Base-by-base conservation (phyloP, 2,113 vertebrate genomes). In the Ailuropoda melanoleuca region DNA sequence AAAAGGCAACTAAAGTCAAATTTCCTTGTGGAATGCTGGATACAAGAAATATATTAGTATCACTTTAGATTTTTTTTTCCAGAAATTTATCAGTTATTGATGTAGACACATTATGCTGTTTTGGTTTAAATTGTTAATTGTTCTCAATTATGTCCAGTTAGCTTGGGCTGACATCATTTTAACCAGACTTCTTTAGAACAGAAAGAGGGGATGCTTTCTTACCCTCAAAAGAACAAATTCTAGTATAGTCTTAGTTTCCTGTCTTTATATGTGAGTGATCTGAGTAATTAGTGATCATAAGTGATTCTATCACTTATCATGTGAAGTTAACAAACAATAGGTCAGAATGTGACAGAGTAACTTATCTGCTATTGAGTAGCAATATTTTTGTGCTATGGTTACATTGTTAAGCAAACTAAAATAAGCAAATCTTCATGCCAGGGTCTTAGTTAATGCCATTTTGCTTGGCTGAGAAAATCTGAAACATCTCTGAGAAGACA, bases 1-100 rank as follows among this genome's bases (percentile, higher is more conserved):
- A 99, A 98, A 98, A 98, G 93, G 96, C 98, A 98, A 98, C 98
- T 98, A 97, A 98, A 98, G 97, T 98, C 97, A 98, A 96, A 95
- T 98, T 99, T 98, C 98, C 98, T 98, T 98, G 74, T 98, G 98
- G 98, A 98, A 68, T 97, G 90, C 89, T 97, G 97, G 98, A 96
- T 89, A 96, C 78, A 97, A 98, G 97, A 98, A 98, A 97, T 95
- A 68, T 84, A 77, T 95, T 95, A 98, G 97, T 93, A 98, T 81
- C 75, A 95, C 93, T 97, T 97, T 98, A 97, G 75, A 97, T 55
- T 98, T 93, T 97, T 96, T 88, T 88, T 7, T 6, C 74, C 96
- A 98, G 97, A 98, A 98, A 98, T 97, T 93, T 97, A 95, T 96
- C 97, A 98, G 90, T 89, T 98, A 93, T 95, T 98, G 97, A 97